These are phyloP conservation scores for Drosophila atripex DNA, from an alignment of 2,888 invertebrate genomes.

Conservation along the genomic window DNA sequence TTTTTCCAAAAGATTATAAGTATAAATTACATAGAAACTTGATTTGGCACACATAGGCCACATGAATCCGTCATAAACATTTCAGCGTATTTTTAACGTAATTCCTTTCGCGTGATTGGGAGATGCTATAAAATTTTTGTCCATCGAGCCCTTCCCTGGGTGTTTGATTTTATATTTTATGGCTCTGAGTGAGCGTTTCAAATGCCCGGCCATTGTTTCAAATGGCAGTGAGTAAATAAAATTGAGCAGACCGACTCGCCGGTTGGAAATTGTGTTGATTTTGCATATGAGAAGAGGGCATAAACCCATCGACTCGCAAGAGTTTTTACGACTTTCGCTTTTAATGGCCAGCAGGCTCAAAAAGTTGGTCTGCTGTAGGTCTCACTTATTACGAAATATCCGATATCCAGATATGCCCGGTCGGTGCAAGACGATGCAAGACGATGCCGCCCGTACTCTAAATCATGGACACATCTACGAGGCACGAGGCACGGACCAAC, in stretches of 20 bases:
- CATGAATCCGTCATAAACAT: constrained; percentile 60
- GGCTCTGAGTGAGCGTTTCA: constrained; percentile 56
- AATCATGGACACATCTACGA: constrained; percentile 63
- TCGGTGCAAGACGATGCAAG: constrained; percentile 68
- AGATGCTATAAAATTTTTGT: constrained; percentile 41
- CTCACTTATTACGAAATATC: constrained; percentile 67
- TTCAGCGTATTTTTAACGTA: constrained; percentile 58
- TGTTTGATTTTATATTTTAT: constrained; percentile 35
- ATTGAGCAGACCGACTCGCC: constrained; percentile 48
- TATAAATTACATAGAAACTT: constrained; percentile 65
- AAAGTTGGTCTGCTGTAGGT: constrained; percentile 66
- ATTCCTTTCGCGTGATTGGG: constrained; percentile 49
- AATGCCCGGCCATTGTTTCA: constrained; percentile 64
- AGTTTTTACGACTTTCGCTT: constrained; percentile 74
- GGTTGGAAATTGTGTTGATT: constrained; percentile 59
- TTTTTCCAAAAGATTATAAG: constrained; percentile 67
- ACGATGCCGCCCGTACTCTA: constrained; percentile 53
- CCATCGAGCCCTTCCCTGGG: constrained; percentile 6
- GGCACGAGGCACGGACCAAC: constrained; percentile 67
- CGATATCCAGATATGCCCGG: constrained; percentile 41
- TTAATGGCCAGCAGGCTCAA: constrained; percentile 53
- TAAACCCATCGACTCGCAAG: constrained; percentile 31
- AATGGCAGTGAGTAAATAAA: constrained; percentile 60
- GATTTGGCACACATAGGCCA: constrained; percentile 55
- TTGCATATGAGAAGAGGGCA: constrained; percentile 65